Percentiles rank a stretch among this genome's conserved stretches.
phyloP scores from a whole-genome alignment of 2,113 vertebrate genomes.

The Pomatostomus ruficeps region DNA sequence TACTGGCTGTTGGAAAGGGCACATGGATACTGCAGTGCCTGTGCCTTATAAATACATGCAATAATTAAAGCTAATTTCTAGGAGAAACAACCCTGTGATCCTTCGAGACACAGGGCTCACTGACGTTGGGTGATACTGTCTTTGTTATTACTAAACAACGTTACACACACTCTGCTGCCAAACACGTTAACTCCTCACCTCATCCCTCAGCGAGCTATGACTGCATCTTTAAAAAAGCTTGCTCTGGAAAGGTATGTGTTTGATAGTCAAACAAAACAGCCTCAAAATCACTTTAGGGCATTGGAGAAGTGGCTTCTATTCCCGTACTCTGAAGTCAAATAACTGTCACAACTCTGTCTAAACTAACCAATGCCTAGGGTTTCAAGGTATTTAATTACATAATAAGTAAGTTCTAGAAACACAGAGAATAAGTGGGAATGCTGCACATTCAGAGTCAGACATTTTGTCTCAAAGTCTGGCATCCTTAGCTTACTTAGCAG shows the following conservation, averaged over 20 bases:
- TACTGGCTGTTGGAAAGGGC: background rate
- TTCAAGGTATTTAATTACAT: slow-evolving; percentile 55
- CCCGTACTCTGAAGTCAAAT: slow-evolving; percentile 36
- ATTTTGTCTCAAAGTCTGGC: slow-evolving; percentile 72
- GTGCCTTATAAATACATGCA: background rate
- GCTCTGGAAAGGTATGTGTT: slow-evolving; percentile 1
- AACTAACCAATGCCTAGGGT: background rate
- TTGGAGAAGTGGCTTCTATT: slow-evolving; percentile 28
- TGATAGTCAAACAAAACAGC: slow-evolving; percentile 17
- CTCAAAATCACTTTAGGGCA: slow-evolving; percentile 45
- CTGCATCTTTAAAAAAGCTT: background rate
- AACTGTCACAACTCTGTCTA: slow-evolving; percentile 50
- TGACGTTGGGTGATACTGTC: background rate
- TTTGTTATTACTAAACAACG: background rate
- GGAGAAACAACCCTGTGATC: background rate
- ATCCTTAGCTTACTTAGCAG: slow-evolving; percentile 50
- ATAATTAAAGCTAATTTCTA: slow-evolving; percentile 20
- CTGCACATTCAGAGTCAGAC: slow-evolving; percentile 25
- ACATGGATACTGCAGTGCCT: background rate
- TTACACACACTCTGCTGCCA: background rate
- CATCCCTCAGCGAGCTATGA: background rate
- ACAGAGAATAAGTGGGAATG: slow-evolving; percentile 36
- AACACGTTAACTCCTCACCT: background rate
- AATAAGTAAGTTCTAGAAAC: slow-evolving; percentile 36
- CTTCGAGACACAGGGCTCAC: background rate